phyloP scores from a whole-genome alignment of 2,888 invertebrate genomes.

The Ryuthela nishihirai region DNA sequence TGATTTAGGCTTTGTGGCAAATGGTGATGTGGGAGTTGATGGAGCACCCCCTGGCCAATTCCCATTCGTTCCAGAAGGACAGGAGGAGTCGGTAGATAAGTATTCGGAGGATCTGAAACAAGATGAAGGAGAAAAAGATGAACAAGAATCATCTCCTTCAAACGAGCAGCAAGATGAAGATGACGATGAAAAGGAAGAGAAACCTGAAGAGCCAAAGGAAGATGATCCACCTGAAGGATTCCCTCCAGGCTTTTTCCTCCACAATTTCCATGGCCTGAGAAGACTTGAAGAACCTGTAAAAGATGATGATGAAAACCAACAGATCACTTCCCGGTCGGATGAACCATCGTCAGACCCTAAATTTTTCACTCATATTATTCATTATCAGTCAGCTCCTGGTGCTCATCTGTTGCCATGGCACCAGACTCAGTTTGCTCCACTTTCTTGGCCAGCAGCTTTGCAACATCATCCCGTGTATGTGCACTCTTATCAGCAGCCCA shows the following conservation, averaged over 20 bases:
- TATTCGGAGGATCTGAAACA: background rate
- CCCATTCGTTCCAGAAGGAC: conserved; percentile 3
- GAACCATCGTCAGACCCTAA: too few species aligned
- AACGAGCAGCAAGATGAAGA: background rate
- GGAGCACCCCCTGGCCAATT: conserved; percentile 29
- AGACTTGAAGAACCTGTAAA: conserved; percentile 25
- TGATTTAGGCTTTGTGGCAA: conserved; percentile 17
- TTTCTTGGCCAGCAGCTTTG: conserved; percentile 1
- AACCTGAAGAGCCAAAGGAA: conserved; percentile 8
- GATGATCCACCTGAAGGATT: conserved; percentile 25
- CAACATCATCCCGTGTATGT: conserved; percentile 34
- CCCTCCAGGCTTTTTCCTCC: conserved; percentile 18
- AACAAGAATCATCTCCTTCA: background rate
- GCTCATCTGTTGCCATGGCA: conserved; percentile 11
- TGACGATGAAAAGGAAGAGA: background rate
- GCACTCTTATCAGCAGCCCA: conserved; percentile 30
- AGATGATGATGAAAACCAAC: conserved; percentile 10
- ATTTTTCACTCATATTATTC: too few species aligned
- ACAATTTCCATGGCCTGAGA: conserved; percentile 17
- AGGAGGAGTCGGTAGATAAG: too few species aligned
- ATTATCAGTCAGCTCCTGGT: too few species aligned
- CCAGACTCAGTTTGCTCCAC: conserved; percentile 16
- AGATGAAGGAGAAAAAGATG: background rate
- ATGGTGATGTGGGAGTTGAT: conserved; percentile 29
- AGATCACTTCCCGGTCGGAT: too few species aligned